Evolutionary conservation across 1,140 invertebrate genomes (phyloP), one percentile per base, ranked within the genome.

Genomic region (Zelostemma sp.): DNA sequence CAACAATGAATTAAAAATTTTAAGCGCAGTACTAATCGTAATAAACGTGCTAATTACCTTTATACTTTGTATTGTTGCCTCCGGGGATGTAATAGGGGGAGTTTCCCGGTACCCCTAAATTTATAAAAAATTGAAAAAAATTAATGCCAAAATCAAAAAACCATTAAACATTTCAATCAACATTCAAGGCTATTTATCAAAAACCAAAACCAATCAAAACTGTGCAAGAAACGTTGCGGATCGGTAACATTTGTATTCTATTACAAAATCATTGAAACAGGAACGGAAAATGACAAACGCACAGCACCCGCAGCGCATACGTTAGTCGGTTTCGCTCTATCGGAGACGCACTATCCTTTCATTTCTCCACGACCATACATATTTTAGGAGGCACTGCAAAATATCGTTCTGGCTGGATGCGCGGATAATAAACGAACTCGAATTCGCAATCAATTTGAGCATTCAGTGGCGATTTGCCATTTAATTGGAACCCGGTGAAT

Each of bases 11-110:
- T n/a, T n/a, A n/a, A n/a, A n/a, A n/a, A n/a, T n/a, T n/a, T n/a
- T n/a, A n/a, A n/a, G n/a, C n/a, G n/a, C n/a, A n/a, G n/a, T n/a
- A n/a, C n/a, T n/a, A n/a, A n/a, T n/a, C n/a, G n/a, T n/a, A n/a
- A n/a, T n/a, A n/a, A n/a, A n/a, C n/a, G n/a, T n/a, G n/a, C 3
- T 25, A 25, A 8, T 78, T 73, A 85, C 83, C 81, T 77, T 82
- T 85, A 51, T 83, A 70, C 54, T 77, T 82, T 35, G 73, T 74
- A 38, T 66, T 77, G 54, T 72, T 77, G 17, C 41, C 68, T 43
- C 72, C 72, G 46, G 51, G 45, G 16, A 70, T 66, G 47, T 72
- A 75, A 47, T 71, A 78, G 47, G 65, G 76, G 18, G 79, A 76
- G 50, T 62, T 74, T 31, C 69, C 63, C 40, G 76, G 64, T 54